Base-by-base conservation (phyloP, 2,797 vertebrate species). In the Forpus xanthops region DNA sequence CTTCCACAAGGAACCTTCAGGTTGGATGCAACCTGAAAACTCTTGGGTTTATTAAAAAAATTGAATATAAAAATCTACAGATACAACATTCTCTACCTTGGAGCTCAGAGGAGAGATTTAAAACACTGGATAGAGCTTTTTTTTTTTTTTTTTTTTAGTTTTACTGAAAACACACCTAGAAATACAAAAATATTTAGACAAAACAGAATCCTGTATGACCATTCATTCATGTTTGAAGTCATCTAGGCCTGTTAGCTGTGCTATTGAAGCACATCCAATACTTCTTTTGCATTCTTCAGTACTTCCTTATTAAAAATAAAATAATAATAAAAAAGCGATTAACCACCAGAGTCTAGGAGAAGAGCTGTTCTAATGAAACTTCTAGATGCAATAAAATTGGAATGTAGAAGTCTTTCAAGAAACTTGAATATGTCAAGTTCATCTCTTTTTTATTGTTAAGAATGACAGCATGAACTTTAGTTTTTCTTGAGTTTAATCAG, bases 321-420 rank as follows among this genome's bases (percentile, higher is more conserved):
- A 79, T 45, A 53, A 80, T 68, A 70, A 85, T 70, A 31, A 86
- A 76, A 64, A 76, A 50, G 28, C 39, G 33, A 81, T 88, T 90
- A 84, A 78, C n/a, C 55, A 3, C 11, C 13, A 65, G 44, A n/a
- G 11, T 39, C 0, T 1, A 78, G n/a, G 28, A 60, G 50, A 93
- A 27, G 45, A 85, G 30, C n/a, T 72, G 30, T 6, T 89, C 64
- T 41, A 41, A 73, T 11, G 15, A 76, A 79, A 79, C 67, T 55
- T 76, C 33, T 28, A 76, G 25, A 56, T 45, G 66, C 33, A 30
- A 37, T 13, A 49, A 27, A 75, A 62, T 3, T 1, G 11, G 42
- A 35, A 55, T 73, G 74, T 41, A 64, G 17, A n/a, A 47, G 13
- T 13, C 45, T 33, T 35, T 74, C 81, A 66, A 70, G 75, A 93